Base-by-base conservation (phyloP, 2,113 vertebrate species). In the Cyprinodon variegatus region DNA sequence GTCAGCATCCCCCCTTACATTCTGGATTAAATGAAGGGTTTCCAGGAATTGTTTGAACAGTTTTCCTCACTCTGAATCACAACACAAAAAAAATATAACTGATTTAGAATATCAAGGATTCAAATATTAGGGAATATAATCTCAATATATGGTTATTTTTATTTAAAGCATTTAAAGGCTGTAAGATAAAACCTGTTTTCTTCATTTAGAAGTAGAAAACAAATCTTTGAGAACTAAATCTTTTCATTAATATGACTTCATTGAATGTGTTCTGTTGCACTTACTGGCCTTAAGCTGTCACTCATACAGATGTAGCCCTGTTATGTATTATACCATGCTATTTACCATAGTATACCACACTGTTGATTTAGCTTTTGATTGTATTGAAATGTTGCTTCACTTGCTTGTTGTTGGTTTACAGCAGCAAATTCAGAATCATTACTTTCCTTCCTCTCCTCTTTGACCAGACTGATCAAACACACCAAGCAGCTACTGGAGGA, bases 401-500 rank as follows among this genome's bases (percentile, higher is more conserved):
- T 29, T 53, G 48, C 48, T 53, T 53, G 48, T 53, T 15, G 15
- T 53, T 57, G 50, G 50, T n/a, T 57, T 8, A 57, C 20, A 57
- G 20, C 17, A n/a, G 50, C 17, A 57, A 20, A 20, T 20, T 57
- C 17, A 4, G 9, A 20, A 8, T 53, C 50, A 53, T 7, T 38
- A 46, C 9, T 46, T 40, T 68, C 48, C 2, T 10, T 43, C 61
- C 22, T 22, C 4, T 62, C 40, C 22, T 50, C 46, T 65, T 83
- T 14, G 74, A 87, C 57, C 93, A 99, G 98, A 88, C 91, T 99
- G 76, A 99, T 99, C 86, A 98, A 98, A 88, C 98, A 99, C 81
- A 99, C 98, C 40, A 99, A 99, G 15, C 98, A 99, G 90, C 90
- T 99, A 41, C 92, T 99, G 70, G 98, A 99, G 86, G 98, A 99